Evolutionary conservation across 1,140 invertebrate species (phyloP), one percentile per base, ranked within the genome.

Genomic region (Amphibalanus amphitrite): DNA sequence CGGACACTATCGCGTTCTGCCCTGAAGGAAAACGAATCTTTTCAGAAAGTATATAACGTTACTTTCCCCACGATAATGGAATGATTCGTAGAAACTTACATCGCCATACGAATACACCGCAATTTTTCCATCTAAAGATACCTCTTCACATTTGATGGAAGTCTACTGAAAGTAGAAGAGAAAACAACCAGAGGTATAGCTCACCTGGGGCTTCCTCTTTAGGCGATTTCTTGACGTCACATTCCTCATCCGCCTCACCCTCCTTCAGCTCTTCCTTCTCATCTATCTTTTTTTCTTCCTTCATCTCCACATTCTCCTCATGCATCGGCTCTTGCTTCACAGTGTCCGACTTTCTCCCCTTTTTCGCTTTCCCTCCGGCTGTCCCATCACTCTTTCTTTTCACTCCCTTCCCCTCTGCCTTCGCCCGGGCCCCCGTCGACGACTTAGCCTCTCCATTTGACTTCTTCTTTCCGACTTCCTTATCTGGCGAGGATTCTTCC

Each of bases 371-470:
- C 17, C 13, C 20, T 8, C 47, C 47, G 17, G 47, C 47, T 1
- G 3, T 20, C 3, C 47, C 20, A 20, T 59, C 47, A 20, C 47
- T 59, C 20, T 59, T 59, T 23, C 47, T 13, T 20, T 59, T 59
- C 47, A 3, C 23, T 20, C 47, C 47, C 47, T 59, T 59, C 47
- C 10, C 47, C 47, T 59, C 47, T 59, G 67, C n/a, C 28, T 71
- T 72, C 30, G 28, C 64, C 30, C 30, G 65, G 67, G 28, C 65
- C 59, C 69, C 65, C 20, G 59, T 47, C 28, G 70, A 26, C 64
- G n/a, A 6, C 28, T 73, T 40, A 6, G 26, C 38, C 64, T n/a
- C 25, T n/a, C 28, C 26, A 28, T 28, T n/a, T 17, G 47, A 25
- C n/a, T 73, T 72, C 30, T 20, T 26, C 38, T 67, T 59, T n/a